Evolutionary conservation across 2,113 vertebrate genomes (phyloP).

Genomic region (Rhabdornis inornatus): DNA sequence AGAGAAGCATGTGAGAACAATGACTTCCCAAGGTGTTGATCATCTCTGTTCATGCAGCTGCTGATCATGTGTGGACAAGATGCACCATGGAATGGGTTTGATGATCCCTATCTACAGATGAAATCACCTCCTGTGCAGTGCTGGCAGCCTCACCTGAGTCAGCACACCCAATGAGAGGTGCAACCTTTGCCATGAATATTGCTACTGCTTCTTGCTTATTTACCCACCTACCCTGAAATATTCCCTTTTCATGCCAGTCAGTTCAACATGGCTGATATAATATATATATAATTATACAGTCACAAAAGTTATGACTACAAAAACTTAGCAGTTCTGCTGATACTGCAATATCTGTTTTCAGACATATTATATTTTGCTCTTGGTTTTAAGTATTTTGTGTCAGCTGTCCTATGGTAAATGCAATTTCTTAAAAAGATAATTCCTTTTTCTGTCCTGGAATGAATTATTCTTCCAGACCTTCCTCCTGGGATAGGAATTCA

Average conservation of each 20-base stretch:
- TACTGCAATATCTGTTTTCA: not conserved
- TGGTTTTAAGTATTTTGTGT: not conserved
- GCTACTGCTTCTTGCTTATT: not conserved
- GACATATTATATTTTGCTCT: not conserved
- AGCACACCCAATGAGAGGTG: not conserved
- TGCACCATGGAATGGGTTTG: not conserved
- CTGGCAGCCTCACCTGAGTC: not conserved
- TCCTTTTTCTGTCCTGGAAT: not conserved
- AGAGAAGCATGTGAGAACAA: not conserved
- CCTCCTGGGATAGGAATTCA: not conserved
- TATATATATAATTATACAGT: not conserved
- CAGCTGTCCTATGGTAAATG: not conserved
- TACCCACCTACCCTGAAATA: not conserved
- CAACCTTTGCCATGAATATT: not conserved
- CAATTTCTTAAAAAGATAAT: not conserved
- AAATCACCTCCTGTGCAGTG: not conserved
- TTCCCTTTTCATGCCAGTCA: not conserved
- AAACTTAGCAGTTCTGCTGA: not conserved
- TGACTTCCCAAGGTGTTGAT: not conserved
- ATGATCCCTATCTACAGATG: not conserved
- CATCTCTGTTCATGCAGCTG: not conserved
- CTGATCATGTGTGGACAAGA: not conserved
- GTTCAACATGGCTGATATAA: not conserved
- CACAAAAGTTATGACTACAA: not conserved
- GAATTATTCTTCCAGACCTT: not conserved